Percentiles rank a stretch among this genome's conserved stretches.
Conservation (phyloP, 1,140 invertebrate species). For the Bombus superbus region DNA sequence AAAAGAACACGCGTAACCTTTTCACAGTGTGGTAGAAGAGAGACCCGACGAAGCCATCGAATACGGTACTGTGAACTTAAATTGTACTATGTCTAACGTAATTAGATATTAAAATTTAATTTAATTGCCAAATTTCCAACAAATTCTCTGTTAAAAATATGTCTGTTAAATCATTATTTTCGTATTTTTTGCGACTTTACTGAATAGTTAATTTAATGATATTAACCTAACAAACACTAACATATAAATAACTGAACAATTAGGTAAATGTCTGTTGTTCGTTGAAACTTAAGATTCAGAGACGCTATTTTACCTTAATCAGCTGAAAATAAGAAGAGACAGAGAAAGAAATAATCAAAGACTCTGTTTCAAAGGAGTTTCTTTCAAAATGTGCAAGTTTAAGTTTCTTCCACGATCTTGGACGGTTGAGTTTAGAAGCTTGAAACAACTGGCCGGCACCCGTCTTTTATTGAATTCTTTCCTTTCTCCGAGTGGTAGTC, state of each 20-base stretch:
- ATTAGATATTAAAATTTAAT: too few species aligned
- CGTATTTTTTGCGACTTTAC: neutral
- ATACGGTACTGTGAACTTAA: neutral
- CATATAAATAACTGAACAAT: too few species aligned
- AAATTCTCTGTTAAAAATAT: too few species aligned
- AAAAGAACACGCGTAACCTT: neutral
- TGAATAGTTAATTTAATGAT: neutral
- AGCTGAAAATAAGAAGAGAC: too few species aligned
- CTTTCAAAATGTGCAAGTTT: slow-evolving; percentile 33
- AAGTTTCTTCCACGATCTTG: slow-evolving; percentile 37
- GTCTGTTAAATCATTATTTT: too few species aligned
- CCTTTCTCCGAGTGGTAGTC: slow-evolving; percentile 41
- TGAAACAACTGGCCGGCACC: slow-evolving; percentile 67
- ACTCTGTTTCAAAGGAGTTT: neutral
- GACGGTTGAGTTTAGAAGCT: slow-evolving; percentile 49
- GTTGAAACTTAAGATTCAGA: too few species aligned
- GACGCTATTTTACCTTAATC: neutral
- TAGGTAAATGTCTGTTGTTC: too few species aligned
- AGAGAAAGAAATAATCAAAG: neutral
- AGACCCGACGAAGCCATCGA: neutral
- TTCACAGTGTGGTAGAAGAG: neutral
- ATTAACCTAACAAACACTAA: neutral
- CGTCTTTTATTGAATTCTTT: slow-evolving; percentile 77
- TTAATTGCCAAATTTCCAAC: too few species aligned
- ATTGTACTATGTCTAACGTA: neutral